Evolutionary conservation across 2,113 vertebrate species (phyloP).

Genomic region (Nothobranchius kuhntae): DNA sequence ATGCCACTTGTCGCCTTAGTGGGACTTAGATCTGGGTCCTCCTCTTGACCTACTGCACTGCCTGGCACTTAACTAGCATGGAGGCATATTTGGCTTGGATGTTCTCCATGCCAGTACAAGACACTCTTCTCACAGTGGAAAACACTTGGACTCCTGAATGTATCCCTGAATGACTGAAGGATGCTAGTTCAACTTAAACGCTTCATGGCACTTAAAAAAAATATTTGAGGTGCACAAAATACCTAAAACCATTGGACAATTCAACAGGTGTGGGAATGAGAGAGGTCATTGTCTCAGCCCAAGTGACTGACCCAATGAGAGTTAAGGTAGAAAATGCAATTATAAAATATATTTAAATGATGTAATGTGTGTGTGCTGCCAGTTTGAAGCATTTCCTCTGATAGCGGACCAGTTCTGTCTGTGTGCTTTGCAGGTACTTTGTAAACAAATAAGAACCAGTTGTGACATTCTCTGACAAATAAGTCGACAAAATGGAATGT

Average conservation of each 20-base stretch:
- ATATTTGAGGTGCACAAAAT: slow-evolving; percentile 58
- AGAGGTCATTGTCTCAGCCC: slow-evolving; percentile 39
- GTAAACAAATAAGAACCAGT: slow-evolving; percentile 75
- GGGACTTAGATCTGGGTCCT: slow-evolving; percentile 75
- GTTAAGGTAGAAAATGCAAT: slow-evolving; percentile 52
- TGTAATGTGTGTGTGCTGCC: slow-evolving; percentile 45
- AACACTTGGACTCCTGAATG: slow-evolving; percentile 34
- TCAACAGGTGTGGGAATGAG: slow-evolving; percentile 50
- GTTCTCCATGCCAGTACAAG: slow-evolving; percentile 80
- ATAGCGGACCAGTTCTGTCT: slow-evolving; percentile 47
- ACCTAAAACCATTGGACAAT: slow-evolving; percentile 51
- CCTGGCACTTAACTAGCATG: slow-evolving; percentile 78
- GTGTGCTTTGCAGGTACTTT: slow-evolving; percentile 57
- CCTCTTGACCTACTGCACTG: slow-evolving; percentile 66
- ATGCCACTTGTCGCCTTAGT: slow-evolving; percentile 83
- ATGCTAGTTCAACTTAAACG: slow-evolving; percentile 64
- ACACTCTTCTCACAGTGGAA: slow-evolving; percentile 54
- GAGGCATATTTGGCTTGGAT: slow-evolving; percentile 82
- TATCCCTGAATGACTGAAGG: slow-evolving; percentile 77
- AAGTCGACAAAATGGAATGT: slow-evolving; percentile 81
- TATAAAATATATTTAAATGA: slow-evolving; percentile 46
- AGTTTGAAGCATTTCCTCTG: slow-evolving; percentile 55
- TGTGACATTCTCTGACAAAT: slow-evolving; percentile 59
- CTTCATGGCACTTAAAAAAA: slow-evolving; percentile 76
- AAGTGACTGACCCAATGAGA: background rate